Conservation (phyloP, 2,797 vertebrate species). For the Myotis myotis region DNA sequence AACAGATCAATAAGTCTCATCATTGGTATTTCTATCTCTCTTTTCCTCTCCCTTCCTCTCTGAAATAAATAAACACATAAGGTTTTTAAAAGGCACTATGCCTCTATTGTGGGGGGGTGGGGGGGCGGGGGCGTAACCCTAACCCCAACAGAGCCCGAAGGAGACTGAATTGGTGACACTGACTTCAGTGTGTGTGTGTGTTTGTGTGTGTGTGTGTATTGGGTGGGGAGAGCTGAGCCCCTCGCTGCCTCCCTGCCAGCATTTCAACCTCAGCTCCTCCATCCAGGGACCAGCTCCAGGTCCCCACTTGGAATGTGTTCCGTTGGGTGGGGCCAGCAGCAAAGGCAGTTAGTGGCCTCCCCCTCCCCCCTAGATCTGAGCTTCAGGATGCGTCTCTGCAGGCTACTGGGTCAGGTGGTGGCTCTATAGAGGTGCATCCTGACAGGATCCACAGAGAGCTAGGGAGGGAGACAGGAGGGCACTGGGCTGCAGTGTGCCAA, state of each 20-base stretch:
- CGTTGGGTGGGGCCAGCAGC: fast-evolving
- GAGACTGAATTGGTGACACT: background rate
- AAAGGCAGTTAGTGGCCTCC: background rate
- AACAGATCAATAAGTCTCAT: no score
- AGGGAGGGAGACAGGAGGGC: background rate
- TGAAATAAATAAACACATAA: no score
- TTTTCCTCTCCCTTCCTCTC: no score
- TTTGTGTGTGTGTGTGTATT: no score
- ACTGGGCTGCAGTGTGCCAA: no score
- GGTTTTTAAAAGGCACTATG: background rate
- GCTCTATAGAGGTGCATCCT: background rate
- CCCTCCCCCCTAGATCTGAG: background rate
- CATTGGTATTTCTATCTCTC: no score
- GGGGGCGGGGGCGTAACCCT: background rate
- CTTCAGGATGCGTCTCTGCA: fast-evolving
- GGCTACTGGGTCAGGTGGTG: fast-evolving
- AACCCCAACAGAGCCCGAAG: background rate
- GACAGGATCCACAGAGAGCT: background rate
- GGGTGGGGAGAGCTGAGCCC: no score
- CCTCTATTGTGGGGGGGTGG: fast-evolving
- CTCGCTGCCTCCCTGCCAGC: no score
- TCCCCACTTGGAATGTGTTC: fast-evolving
- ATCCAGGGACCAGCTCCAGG: background rate
- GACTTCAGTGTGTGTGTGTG: background rate
- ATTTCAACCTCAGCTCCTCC: background rate